phyloP scores from a whole-genome alignment of 92 coral and sea anemone genomes.

The Desmophyllum pertusum region DNA sequence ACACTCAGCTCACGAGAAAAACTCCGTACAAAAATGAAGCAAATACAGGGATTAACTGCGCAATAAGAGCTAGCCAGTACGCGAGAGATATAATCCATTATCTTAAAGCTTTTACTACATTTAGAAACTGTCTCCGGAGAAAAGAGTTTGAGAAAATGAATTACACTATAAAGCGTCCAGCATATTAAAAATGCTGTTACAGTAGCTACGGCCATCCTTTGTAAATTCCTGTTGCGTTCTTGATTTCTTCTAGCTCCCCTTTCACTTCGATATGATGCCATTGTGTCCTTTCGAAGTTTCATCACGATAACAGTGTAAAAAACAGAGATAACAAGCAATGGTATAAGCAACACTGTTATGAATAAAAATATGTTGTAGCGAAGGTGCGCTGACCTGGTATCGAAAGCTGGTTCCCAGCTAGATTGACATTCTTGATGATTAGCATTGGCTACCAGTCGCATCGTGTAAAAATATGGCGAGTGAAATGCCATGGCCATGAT shows the following conservation, averaged over 20 bases:
- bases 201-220: constrained; percentile 17
- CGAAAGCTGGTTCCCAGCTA: neutral
- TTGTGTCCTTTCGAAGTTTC: constrained; percentile 1
- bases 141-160: neutral
- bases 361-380: neutral
- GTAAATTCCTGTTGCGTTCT: constrained; percentile 6
- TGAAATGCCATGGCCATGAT: neutral
- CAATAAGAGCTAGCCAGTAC: constrained; percentile 6
- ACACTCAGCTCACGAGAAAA: neutral
- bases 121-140: neutral
- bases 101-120: neutral
- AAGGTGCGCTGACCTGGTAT: neutral
- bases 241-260: neutral
- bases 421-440: neutral
- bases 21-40: constrained; percentile 6
- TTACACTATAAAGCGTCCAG: neutral
- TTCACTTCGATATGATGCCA: constrained; percentile 20
- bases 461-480: constrained; percentile 16
- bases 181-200: neutral
- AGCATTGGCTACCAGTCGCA: neutral
- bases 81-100: neutral
- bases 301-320: neutral
- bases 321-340: neutral
- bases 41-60: constrained; percentile 2
- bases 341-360: constrained; percentile 5